phyloP scores from a whole-genome alignment of 2,797 vertebrate species.

The Enteromius argenteus region DNA sequence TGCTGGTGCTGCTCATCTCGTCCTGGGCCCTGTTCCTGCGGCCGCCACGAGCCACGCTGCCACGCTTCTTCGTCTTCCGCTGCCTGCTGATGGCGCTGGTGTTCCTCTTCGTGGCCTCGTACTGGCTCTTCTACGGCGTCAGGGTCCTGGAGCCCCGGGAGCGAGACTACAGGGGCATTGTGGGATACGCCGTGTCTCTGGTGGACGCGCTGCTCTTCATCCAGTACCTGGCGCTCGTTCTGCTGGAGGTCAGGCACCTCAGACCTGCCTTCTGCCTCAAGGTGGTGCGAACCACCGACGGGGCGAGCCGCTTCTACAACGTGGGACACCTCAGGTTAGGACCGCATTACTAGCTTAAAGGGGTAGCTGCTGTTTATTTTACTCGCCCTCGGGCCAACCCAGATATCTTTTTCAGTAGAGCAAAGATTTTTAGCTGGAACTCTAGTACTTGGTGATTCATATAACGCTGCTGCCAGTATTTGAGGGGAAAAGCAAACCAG shows the following conservation, averaged over 20 bases:
- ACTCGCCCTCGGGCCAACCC: no score
- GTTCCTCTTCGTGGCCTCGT: constrained; percentile 91
- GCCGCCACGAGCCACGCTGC: constrained; percentile 87
- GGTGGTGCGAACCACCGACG: constrained; percentile 89
- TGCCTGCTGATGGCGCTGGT: constrained; percentile 90
- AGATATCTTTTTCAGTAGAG: no score
- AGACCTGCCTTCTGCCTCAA: constrained; percentile 87
- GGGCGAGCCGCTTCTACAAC: constrained; percentile 91
- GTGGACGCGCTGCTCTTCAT: constrained; percentile 97
- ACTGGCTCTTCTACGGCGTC: constrained; percentile 96
- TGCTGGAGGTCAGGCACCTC: constrained; percentile 94
- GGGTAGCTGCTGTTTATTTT: no score
- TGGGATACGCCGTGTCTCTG: constrained; percentile 94
- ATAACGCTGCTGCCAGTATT: no score
- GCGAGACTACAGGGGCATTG: constrained; percentile 91
- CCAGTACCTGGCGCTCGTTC: constrained; percentile 94
- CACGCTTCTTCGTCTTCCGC: constrained; percentile 88
- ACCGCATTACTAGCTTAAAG: background rate
- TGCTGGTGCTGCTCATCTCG: constrained; percentile 92
- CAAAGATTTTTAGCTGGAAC: no score
- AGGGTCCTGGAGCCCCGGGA: constrained; percentile 88
- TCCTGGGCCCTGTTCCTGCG: constrained; percentile 96
- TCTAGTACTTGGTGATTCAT: no score
- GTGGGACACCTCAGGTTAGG: constrained; percentile 86
- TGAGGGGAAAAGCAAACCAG: no score